Conservation (phyloP, 2,888 invertebrate species). For the Acrobasis suavella region DNA sequence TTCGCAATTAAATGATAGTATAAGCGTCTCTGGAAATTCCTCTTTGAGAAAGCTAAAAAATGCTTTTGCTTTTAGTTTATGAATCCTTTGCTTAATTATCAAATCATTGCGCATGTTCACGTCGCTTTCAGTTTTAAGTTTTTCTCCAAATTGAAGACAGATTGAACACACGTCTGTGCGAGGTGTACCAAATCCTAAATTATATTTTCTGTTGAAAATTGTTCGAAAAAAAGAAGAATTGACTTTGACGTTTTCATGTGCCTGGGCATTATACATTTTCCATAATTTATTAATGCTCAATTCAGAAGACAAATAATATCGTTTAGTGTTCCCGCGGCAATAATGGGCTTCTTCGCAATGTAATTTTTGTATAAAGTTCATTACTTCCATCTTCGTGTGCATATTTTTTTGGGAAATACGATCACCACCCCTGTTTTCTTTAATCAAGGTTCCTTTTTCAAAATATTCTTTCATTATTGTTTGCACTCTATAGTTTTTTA, state of each 20-base stretch:
- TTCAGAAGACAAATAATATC: slow-evolving; percentile 23
- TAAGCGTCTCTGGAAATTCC: slow-evolving; percentile 8
- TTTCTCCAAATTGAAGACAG: slow-evolving; percentile 17
- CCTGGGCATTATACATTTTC: slow-evolving; percentile 21
- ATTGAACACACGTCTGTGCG: slow-evolving; percentile 16
- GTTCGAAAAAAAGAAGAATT: no score
- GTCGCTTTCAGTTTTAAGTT: slow-evolving; percentile 21
- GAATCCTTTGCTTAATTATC: slow-evolving; percentile 17
- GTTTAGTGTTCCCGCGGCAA: slow-evolving; percentile 24
- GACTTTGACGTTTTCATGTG: no score
- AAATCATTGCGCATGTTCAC: slow-evolving; percentile 2
- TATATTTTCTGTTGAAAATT: slow-evolving; percentile 22
- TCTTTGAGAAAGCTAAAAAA: slow-evolving; percentile 22
- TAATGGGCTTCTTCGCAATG: slow-evolving; percentile 26
- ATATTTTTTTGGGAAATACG: slow-evolving; percentile 16
- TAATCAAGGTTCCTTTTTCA: no score
- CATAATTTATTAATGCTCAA: slow-evolving; percentile 23
- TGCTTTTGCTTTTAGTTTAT: slow-evolving; percentile 12
- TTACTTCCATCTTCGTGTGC: slow-evolving; percentile 21
- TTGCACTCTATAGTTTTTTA: no score
- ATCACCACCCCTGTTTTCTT: slow-evolving; percentile 20
- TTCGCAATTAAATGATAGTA: slow-evolving; percentile 29
- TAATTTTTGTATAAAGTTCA: slow-evolving; percentile 25
- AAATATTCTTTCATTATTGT: no score
- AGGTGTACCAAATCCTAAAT: slow-evolving; percentile 22